phyloP scores from a whole-genome alignment of 2,797 vertebrate species.

The Manis crassicaudata region DNA sequence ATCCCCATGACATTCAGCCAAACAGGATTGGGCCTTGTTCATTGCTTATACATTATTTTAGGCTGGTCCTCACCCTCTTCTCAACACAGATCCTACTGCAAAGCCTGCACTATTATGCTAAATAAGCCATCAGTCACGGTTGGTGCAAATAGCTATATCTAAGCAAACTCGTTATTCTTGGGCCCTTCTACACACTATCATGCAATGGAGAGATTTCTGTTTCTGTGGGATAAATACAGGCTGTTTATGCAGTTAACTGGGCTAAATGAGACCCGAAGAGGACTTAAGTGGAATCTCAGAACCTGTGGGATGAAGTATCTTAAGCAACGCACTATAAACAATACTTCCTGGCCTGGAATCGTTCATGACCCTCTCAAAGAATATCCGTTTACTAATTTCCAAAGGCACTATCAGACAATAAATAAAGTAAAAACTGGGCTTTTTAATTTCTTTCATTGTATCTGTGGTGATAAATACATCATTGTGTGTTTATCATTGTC shows the following conservation, averaged over 20 bases:
- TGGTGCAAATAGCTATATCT: background rate
- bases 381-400: background rate
- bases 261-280: background rate
- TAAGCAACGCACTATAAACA: background rate
- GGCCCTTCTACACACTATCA: background rate
- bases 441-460: background rate
- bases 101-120: background rate
- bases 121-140: background rate
- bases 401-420: background rate
- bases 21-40: conserved; percentile 45
- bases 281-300: background rate
- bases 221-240: background rate
- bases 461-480: background rate
- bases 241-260: background rate
- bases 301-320: background rate
- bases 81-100: background rate
- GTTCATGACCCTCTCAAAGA: background rate
- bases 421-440: background rate
- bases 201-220: background rate
- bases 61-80: background rate
- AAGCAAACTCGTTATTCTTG: background rate
- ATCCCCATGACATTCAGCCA: conserved; percentile 1
- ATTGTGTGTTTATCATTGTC: background rate
- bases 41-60: background rate
- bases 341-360: background rate